Conservation (phyloP, 2,113 vertebrate species). For the Pteronura brasiliensis region DNA sequence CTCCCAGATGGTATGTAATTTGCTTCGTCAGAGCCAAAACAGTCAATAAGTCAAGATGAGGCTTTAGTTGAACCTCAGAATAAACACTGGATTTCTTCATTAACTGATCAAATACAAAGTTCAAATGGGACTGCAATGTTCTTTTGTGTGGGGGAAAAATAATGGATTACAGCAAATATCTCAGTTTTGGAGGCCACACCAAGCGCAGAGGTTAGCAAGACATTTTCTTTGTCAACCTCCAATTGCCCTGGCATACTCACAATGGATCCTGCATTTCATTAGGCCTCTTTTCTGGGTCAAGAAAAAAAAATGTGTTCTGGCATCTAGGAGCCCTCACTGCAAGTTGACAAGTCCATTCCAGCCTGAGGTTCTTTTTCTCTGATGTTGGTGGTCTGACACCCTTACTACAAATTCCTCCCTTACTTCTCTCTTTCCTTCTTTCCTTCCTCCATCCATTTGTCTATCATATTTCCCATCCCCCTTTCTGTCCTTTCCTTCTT, state of each 20-base stretch:
- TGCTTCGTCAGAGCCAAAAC: constrained; percentile 35
- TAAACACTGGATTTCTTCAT: constrained; percentile 70
- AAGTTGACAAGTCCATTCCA: neutral
- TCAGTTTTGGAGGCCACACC: neutral
- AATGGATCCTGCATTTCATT: constrained; percentile 33
- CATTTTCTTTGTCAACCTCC: constrained; percentile 27
- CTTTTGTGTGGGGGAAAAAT: constrained; percentile 56
- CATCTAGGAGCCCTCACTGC: neutral
- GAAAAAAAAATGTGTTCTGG: neutral
- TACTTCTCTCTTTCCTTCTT: neutral
- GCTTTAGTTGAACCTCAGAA: constrained; percentile 47
- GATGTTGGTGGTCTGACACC: neutral
- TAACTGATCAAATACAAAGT: constrained; percentile 67
- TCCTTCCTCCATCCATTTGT: neutral
- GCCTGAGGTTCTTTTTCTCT: neutral
- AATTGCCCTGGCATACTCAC: neutral
- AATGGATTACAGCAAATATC: constrained; percentile 55
- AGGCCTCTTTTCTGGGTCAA: constrained; percentile 19
- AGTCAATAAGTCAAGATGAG: constrained; percentile 68
- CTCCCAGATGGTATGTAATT: constrained; percentile 19
- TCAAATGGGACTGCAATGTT: constrained; percentile 38
- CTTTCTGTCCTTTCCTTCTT: neutral
- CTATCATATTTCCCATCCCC: neutral
- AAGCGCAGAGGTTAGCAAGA: constrained; percentile 22
- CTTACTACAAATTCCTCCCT: neutral